Base-by-base conservation (phyloP, 2,113 vertebrate species). In the Rutilus rutilus region DNA sequence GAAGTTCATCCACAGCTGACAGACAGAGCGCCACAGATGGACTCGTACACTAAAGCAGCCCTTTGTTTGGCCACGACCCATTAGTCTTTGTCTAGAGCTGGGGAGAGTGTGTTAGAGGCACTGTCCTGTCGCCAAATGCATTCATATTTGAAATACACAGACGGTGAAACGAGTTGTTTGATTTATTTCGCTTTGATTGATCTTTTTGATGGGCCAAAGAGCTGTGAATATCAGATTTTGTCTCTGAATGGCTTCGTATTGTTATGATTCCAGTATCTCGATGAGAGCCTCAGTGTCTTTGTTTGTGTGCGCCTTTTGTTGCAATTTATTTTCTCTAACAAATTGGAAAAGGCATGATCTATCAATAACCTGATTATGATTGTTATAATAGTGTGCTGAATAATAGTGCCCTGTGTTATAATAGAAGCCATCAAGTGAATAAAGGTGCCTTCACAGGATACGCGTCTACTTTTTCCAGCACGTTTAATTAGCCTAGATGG, bases 1-100 rank as follows among this genome's bases (percentile, higher is more conserved):
- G 67, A 82, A 75, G 69, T 71, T 78, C 73, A 82, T 36, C 30
- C 79, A 14, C 25, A 30, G 50, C 84, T 82, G 79, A 83, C 62
- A 77, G 27, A 23, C 71, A 73, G 27, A 74, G 79, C 21, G 0
- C 17, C 83, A 12, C 23, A 65, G 84, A 83, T 47, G 23, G 75
- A 36, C 75, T 42, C 6, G 2, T 57, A 23, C 54, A 30, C 23
- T 74, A 59, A 83, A 82, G 33, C 23, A 9, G 69, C 14, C 39
- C 64, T 54, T 83, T 74, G 42, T 83, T 86, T 82, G 21, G 27
- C 80, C 17, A 36, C 42, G 15, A n/a, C 57, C 78, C 78, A 25
- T 86, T 85, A 65, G 39, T 62, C 17, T 78, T 25, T 80, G 62
- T 65, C 62, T 82, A 25, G 84, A 39, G 21, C 62, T 82, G 27